Conservation (phyloP, 2,888 invertebrate species). For the Pollenia amentaria region DNA sequence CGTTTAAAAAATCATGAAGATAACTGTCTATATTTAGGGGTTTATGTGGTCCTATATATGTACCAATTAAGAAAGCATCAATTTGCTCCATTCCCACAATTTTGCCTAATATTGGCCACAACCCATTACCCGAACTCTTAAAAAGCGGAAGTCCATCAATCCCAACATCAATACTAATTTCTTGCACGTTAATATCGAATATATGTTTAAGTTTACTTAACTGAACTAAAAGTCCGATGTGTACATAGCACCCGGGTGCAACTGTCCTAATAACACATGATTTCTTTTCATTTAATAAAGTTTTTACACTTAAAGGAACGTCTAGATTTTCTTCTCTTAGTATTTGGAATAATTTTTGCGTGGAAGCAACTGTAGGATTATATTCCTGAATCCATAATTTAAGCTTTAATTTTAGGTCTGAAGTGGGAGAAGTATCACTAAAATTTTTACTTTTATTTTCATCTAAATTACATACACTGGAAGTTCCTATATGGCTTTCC, state of each 20-base stretch:
- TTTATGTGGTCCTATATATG: neutral
- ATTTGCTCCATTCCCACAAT: neutral
- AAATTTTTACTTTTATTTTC: too few species aligned
- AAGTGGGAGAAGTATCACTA: neutral
- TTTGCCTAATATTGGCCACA: neutral
- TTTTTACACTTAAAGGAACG: neutral
- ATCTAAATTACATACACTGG: too few species aligned
- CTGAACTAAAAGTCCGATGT: too few species aligned
- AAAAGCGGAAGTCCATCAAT: too few species aligned
- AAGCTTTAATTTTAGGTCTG: neutral
- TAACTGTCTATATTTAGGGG: too few species aligned
- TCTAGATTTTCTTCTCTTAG: slow-evolving; percentile 1
- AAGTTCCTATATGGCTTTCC: too few species aligned
- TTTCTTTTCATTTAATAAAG: neutral
- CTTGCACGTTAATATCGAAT: too few species aligned
- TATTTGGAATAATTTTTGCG: neutral
- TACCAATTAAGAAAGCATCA: neutral
- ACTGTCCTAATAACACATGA: too few species aligned
- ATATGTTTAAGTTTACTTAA: too few species aligned
- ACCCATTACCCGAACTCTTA: too few species aligned
- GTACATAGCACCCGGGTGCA: too few species aligned
- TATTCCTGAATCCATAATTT: neutral
- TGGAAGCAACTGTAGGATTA: neutral
- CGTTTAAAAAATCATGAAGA: neutral
- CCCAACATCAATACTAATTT: too few species aligned